phyloP scores from a whole-genome alignment of 2,888 invertebrate genomes.

The Carpatolechia fugitivella region DNA sequence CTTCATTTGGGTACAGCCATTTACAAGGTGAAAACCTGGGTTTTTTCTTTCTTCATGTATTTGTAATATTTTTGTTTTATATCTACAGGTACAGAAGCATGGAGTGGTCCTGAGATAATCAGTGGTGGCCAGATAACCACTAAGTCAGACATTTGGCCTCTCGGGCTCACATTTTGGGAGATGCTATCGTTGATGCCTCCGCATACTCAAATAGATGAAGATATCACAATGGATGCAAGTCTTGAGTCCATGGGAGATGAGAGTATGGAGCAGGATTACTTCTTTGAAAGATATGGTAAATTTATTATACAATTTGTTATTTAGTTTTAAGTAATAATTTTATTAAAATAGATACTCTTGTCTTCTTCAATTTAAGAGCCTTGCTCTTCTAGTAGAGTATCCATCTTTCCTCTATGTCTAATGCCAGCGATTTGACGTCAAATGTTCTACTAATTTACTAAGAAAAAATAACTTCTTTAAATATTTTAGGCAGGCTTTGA shows the following conservation, averaged over 20 bases:
- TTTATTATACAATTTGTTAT: no score
- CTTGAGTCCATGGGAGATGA: slow-evolving; percentile 36
- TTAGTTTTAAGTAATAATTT: no score
- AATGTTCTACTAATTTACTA: no score
- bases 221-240: slow-evolving; percentile 41
- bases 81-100: slow-evolving; percentile 83
- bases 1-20: no score
- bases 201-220: slow-evolving; percentile 61
- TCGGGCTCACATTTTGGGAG: slow-evolving; percentile 89
- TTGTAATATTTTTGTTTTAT: slow-evolving; percentile 12
- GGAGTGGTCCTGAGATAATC: slow-evolving; percentile 90
- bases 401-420: no score
- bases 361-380: no score
- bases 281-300: slow-evolving; percentile 56
- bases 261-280: slow-evolving; percentile 38
- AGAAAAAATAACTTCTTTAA: no score
- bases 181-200: slow-evolving; percentile 87
- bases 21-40: no score
- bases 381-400: no score
- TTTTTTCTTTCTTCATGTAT: background rate
- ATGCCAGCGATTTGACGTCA: no score
- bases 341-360: background rate
- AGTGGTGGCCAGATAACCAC: slow-evolving; percentile 79
- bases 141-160: slow-evolving; percentile 89
- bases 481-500: no score